A percentile compares a stretch with the other conserved stretches of the same genome.
These are phyloP conservation scores for Rhingia campestris DNA, from an alignment of 2,888 invertebrate species.

Conservation along the genomic window DNA sequence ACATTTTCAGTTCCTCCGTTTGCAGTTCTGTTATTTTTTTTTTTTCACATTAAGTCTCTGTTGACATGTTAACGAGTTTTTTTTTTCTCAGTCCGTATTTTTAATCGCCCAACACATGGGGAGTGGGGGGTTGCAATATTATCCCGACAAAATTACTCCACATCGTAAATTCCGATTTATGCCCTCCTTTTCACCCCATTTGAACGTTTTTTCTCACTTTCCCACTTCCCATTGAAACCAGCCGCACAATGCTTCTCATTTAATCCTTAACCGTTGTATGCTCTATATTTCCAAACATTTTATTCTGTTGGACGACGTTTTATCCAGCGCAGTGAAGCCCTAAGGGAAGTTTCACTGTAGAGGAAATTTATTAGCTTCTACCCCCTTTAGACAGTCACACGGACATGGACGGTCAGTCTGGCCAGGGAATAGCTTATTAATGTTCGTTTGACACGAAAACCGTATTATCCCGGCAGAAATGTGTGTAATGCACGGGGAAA, in stretches of 20 bases:
- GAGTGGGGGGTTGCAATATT: constrained; percentile 5
- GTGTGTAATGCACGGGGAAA: constrained; percentile 19
- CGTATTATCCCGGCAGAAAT: constrained; percentile 40
- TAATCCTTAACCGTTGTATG: constrained; percentile 54
- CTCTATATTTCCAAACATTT: constrained; percentile 42
- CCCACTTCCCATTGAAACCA: neutral
- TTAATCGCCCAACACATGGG: constrained; percentile 11
- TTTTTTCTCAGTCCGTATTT: constrained; percentile 13
- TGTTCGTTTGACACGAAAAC: constrained; percentile 64
- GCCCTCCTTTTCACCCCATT: constrained; percentile 32
- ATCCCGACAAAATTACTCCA: constrained; percentile 40
- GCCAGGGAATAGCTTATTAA: constrained; percentile 54
- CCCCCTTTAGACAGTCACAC: neutral
- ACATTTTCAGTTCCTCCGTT: neutral
- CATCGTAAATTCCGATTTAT: constrained; percentile 63
- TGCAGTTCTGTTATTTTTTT: neutral
- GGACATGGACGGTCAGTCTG: constrained; percentile 8
- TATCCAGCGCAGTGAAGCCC: constrained; percentile 27
- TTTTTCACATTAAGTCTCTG: constrained; percentile 21
- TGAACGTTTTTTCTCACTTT: neutral
- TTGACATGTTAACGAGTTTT: constrained; percentile 53
- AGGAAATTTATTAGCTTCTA: constrained; percentile 44
- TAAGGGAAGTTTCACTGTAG: constrained; percentile 16
- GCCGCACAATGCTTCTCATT: neutral
- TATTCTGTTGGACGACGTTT: constrained; percentile 42